Evolutionary conservation across 1,140 invertebrate species (phyloP).

Genomic region (Plodia interpunctella): DNA sequence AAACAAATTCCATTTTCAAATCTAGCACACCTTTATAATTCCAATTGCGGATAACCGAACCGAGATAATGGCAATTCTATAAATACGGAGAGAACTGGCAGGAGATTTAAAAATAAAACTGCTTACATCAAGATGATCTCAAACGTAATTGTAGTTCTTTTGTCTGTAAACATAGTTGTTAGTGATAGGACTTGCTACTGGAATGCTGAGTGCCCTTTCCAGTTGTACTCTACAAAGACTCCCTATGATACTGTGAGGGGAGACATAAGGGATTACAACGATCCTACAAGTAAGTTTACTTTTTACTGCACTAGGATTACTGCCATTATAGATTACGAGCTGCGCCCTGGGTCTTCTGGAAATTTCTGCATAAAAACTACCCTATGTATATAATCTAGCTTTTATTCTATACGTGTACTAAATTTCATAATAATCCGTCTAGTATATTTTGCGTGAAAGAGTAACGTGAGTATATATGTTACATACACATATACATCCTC

Average conservation of each 20-base stretch:
- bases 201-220: conserved; percentile 40
- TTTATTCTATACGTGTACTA: too few relatives aligned
- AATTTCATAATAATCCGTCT: too few relatives aligned
- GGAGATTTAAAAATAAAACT: background rate
- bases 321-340: too few relatives aligned
- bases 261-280: conserved; percentile 48
- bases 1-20: too few relatives aligned
- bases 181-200: conserved; percentile 40
- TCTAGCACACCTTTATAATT: background rate
- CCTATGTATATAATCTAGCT: too few relatives aligned
- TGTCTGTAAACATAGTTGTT: conserved; percentile 10
- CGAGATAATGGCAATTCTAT: background rate
- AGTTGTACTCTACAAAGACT: conserved; percentile 44
- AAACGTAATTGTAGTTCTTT: conserved; percentile 14
- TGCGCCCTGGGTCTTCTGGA: too few relatives aligned
- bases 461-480: too few relatives aligned
- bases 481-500: too few relatives aligned
- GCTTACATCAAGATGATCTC: background rate
- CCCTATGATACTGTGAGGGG: conserved; percentile 55
- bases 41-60: background rate
- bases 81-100: background rate
- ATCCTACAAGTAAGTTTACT: conserved; percentile 34
- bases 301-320: too few relatives aligned
- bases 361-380: too few relatives aligned
- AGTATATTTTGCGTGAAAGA: too few relatives aligned